Evolutionary conservation across 2,888 invertebrate genomes (phyloP).

Genomic region (Caenorhabditis panamensis): DNA sequence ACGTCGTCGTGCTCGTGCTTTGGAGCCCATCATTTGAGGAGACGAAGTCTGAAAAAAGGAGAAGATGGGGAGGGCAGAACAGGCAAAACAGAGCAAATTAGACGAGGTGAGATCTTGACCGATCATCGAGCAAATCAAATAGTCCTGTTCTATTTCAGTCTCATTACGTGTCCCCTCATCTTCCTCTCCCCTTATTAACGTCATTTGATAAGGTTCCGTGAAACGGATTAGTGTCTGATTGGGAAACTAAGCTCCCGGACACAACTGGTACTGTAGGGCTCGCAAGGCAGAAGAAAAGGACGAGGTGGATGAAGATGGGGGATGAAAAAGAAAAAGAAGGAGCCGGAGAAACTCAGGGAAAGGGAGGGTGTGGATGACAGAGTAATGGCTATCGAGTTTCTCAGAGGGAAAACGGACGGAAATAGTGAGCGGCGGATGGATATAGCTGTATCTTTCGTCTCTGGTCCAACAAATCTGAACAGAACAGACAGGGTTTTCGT

Average conservation of each 20-base stretch:
- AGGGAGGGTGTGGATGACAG: slow-evolving; percentile 40
- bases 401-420: slow-evolving; percentile 12
- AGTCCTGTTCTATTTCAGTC: neutral
- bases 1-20: slow-evolving; percentile 49
- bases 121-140: neutral
- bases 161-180: no score
- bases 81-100: slow-evolving; percentile 5
- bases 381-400: slow-evolving; percentile 46
- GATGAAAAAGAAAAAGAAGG: slow-evolving; percentile 22
- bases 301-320: neutral
- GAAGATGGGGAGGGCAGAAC: slow-evolving; percentile 1
- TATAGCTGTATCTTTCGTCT: neutral
- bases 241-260: slow-evolving; percentile 24
- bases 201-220: slow-evolving; percentile 57
- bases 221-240: slow-evolving; percentile 36
- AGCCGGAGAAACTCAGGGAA: neutral
- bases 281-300: neutral
- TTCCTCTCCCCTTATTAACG: slow-evolving; percentile 31
- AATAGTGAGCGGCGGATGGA: slow-evolving; percentile 21
- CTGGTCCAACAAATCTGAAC: neutral
- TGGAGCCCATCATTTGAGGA: slow-evolving; percentile 59
- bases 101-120: slow-evolving; percentile 1
- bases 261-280: slow-evolving; percentile 30
- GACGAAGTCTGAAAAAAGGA: slow-evolving; percentile 27
- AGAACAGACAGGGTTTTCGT: no score